Percentiles rank a stretch among this genome's conserved stretches.
phyloP scores from a whole-genome alignment of 2,113 vertebrate genomes.

The Pollachius pollachius region DNA sequence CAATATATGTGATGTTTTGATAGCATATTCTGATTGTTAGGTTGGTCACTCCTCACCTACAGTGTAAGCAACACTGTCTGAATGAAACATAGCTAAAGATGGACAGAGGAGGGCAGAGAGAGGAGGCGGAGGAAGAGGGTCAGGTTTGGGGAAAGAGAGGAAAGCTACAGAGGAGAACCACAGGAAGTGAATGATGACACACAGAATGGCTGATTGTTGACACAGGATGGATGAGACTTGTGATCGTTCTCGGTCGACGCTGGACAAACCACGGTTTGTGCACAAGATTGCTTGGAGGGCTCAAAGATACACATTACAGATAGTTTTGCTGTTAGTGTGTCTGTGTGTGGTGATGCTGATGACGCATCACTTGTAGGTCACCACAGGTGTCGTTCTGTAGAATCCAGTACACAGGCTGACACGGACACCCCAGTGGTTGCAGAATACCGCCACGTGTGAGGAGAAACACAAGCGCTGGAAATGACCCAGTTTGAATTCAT shows the following conservation, averaged over 20 bases:
- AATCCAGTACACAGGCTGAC: constrained; percentile 59
- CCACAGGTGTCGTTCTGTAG: constrained; percentile 51
- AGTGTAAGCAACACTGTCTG: not conserved
- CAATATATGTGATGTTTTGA: not conserved
- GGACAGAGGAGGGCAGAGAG: not conserved
- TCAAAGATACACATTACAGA: not conserved
- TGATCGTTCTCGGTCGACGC: not conserved
- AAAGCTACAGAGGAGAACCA: no score
- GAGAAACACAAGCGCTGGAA: no score
- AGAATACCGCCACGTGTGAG: constrained; percentile 60
- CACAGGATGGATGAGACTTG: not conserved
- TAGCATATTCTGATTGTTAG: not conserved
- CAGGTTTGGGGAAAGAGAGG: no score
- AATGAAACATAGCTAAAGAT: not conserved
- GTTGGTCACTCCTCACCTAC: not conserved
- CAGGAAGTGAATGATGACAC: no score
- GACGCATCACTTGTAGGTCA: constrained; percentile 27
- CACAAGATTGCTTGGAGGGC: not conserved
- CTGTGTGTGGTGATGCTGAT: not conserved
- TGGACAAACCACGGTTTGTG: not conserved
- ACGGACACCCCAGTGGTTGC: constrained; percentile 49
- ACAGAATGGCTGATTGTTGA: no score
- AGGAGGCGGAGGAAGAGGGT: no score
- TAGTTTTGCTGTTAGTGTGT: not conserved
- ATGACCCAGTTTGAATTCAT: no score